phyloP scores from a whole-genome alignment of 2,888 invertebrate species.

The Tineola bisselliella region DNA sequence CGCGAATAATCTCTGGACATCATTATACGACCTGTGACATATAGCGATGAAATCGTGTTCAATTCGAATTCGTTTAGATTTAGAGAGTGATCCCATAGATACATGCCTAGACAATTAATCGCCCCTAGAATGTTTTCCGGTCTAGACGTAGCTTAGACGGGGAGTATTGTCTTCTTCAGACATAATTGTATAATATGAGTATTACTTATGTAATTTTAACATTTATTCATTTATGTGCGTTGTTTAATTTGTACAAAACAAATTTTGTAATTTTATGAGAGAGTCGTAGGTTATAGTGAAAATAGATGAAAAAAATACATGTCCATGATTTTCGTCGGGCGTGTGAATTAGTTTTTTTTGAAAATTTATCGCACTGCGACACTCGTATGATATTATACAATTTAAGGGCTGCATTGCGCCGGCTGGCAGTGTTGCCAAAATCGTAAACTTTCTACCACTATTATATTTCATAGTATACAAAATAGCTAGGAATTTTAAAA shows the following conservation, averaged over 20 bases:
- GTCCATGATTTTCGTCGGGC: background rate
- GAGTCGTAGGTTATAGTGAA: background rate
- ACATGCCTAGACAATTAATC: constrained; percentile 6
- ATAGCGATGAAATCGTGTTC: background rate
- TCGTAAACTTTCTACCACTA: constrained; percentile 8
- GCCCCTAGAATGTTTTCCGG: constrained; percentile 1
- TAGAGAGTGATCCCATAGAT: background rate
- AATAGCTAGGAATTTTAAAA: background rate
- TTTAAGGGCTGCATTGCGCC: constrained; percentile 13
- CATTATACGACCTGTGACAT: too few relatives aligned
- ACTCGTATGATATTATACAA: constrained; percentile 10
- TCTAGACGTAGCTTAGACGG: constrained; percentile 7
- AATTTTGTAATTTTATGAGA: too few relatives aligned
- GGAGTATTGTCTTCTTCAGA: background rate
- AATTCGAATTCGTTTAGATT: background rate
- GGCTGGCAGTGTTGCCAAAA: constrained; percentile 10
- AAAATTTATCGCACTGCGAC: constrained; percentile 12
- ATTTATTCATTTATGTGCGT: background rate
- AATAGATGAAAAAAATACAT: background rate
- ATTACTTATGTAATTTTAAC: background rate
- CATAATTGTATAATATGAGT: background rate
- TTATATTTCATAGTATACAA: constrained; percentile 4
- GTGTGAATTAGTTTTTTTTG: background rate
- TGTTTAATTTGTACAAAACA: too few relatives aligned
- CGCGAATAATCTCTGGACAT: too few relatives aligned